Conservation (phyloP, 2,797 vertebrate genomes). For the Dromococcyx pavoninus region DNA sequence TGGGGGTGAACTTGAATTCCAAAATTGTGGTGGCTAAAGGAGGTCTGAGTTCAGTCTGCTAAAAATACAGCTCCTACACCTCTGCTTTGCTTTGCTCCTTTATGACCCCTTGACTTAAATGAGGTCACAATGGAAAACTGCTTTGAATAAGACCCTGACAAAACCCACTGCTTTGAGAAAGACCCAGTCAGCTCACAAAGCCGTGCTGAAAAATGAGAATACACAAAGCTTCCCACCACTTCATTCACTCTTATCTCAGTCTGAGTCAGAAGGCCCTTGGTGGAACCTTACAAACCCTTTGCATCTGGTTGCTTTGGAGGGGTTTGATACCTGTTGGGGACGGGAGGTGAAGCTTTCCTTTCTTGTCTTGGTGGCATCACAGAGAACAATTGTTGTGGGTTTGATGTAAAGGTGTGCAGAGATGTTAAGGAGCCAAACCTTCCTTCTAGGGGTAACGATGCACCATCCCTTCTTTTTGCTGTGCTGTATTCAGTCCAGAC, state of each 20-base stretch:
- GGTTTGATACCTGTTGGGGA: not conserved
- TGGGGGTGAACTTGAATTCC: not conserved
- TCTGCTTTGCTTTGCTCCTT: not conserved
- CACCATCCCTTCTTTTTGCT: not conserved
- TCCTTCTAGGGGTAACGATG: not conserved
- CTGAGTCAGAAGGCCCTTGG: not conserved
- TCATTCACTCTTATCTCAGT: not conserved
- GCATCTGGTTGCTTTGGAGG: not conserved
- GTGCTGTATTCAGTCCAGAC: not conserved
- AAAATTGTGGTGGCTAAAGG: not conserved
- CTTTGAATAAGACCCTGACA: not conserved
- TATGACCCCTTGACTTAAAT: not conserved
- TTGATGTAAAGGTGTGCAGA: not conserved
- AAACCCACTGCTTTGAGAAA: not conserved
- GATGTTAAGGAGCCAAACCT: not conserved
- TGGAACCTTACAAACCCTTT: not conserved
- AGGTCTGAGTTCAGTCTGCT: not conserved
- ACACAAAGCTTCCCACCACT: not conserved
- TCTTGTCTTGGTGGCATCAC: not conserved
- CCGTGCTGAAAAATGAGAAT: not conserved
- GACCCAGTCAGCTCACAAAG: not conserved
- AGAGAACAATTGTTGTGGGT: not conserved
- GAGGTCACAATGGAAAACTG: not conserved
- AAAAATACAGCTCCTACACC: not conserved
- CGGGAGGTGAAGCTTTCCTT: not conserved